Evolutionary conservation across 53 echinoderm and acorn worm genomes (phyloP), one percentile per base, ranked within the genome.

Genomic region (Stichopus horrens): DNA sequence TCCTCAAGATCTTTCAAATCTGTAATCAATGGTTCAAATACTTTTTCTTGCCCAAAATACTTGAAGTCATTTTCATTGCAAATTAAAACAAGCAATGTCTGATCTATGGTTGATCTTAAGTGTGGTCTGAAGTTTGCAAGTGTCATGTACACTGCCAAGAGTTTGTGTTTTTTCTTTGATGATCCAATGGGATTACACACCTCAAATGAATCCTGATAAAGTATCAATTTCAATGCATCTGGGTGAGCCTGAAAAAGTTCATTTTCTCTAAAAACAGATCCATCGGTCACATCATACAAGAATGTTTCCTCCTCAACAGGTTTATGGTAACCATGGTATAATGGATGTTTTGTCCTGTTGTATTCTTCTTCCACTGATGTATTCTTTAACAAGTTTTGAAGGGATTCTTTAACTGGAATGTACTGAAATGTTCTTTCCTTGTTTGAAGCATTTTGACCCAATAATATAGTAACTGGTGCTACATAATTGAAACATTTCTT

Each of bases 151-250:
- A 92, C 93, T 88, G 77, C 90, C 16, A 90, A 22, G 52, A 93
- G 84, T 66, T 90, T 93, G 68, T 93, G 93, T 83, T 90, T 93
- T 65, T 88, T 90, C 77, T 84, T 93, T 7, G 84, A 67, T n/a
- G 88, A 90, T 76, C 90, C 93, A 6, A 93, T 52, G 8, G 93
- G 93, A 88, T 90, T 90, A 23, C 88, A 88, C 4, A 90, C 89
- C 59, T 90, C 90, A 51, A 93, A 90, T 22, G 93, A 73, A 83
- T 93, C 90, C 20, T 93, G 90, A 55, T 93, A 93, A 5, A 90
- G 88, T 57, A 90, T 88, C 21, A 90, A 54, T 68, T 71, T 88
- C 14, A 93, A n/a, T 22, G 90, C 90, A 88, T 84, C 52, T 71
- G 88, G 93, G 20, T 90, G 58, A 57, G 75, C 80, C 19, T 76